Evolutionary conservation across 2,113 vertebrate species (phyloP).

Genomic region (Nanorana parkeri): DNA sequence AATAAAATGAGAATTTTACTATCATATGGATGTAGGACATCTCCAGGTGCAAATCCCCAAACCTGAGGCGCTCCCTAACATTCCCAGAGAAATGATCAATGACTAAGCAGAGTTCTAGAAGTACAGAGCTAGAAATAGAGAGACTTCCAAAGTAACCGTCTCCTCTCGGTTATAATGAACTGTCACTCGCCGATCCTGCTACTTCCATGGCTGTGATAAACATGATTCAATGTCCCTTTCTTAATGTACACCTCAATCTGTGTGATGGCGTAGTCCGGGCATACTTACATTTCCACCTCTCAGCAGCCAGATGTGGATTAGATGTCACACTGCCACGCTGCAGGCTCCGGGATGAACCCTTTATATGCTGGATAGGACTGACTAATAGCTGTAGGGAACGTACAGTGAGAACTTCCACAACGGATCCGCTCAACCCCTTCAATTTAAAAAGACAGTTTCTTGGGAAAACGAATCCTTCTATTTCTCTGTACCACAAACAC

Average conservation of each 20-base stretch:
- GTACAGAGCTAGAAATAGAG: too few relatives aligned
- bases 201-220: too few relatives aligned
- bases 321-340: slow-evolving; percentile 49
- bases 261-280: not conserved
- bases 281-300: slow-evolving; percentile 19
- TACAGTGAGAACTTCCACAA: not conserved
- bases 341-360: slow-evolving; percentile 2
- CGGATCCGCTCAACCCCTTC: not conserved
- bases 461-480: not conserved
- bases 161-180: too few relatives aligned
- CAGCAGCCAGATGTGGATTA: slow-evolving; percentile 19
- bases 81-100: too few relatives aligned
- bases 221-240: too few relatives aligned
- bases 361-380: not conserved
- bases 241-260: not conserved
- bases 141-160: too few relatives aligned
- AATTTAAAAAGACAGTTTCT: not conserved
- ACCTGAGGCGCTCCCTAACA: too few relatives aligned
- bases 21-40: too few relatives aligned
- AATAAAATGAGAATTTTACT: too few relatives aligned
- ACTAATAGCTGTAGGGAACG: not conserved
- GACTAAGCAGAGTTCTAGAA: too few relatives aligned
- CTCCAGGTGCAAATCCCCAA: too few relatives aligned
- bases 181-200: too few relatives aligned
- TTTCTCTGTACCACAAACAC: not conserved